Evolutionary conservation across 1,140 invertebrate genomes (phyloP).

Genomic region (Xylocopa sonorina): DNA sequence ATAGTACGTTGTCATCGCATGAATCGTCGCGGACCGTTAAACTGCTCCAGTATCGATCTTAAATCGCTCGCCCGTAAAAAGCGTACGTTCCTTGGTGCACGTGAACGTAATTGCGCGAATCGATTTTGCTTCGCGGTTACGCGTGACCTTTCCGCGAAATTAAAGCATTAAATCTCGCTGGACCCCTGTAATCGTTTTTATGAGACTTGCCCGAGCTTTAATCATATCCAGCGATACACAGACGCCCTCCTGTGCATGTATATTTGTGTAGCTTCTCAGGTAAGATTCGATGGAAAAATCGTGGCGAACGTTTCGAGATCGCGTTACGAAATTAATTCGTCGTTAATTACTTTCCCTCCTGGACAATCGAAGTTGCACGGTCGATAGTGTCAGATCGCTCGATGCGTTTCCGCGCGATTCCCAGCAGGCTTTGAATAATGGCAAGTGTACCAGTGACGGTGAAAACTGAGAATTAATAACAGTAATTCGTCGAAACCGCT

Average conservation of each 20-base stretch:
- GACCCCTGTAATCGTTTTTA: not conserved
- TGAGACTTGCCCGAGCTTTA: no score
- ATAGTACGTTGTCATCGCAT: conserved; percentile 24
- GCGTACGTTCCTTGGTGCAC: not conserved
- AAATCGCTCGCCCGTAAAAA: not conserved
- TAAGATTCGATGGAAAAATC: not conserved
- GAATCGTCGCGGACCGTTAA: not conserved
- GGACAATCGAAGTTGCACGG: not conserved
- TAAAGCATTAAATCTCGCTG: not conserved
- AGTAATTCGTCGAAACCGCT: conserved; percentile 36
- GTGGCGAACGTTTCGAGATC: no score
- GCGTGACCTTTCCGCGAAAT: not conserved
- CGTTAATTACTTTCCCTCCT: conserved; percentile 41
- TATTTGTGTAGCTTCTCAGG: no score
- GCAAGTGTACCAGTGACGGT: not conserved
- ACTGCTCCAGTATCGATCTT: conserved; percentile 4
- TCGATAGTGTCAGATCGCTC: conserved; percentile 32
- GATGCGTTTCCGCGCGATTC: conserved; percentile 23
- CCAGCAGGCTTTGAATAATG: conserved; percentile 49
- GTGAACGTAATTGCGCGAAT: conserved; percentile 9
- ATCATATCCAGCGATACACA: no score
- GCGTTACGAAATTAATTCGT: conserved; percentile 24
- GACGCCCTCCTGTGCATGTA: no score
- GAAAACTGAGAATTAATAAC: conserved; percentile 56
- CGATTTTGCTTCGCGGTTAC: not conserved